These are phyloP conservation scores for Zaprionus capensis DNA, from an alignment of 1,140 invertebrate genomes.

Conservation along the genomic window DNA sequence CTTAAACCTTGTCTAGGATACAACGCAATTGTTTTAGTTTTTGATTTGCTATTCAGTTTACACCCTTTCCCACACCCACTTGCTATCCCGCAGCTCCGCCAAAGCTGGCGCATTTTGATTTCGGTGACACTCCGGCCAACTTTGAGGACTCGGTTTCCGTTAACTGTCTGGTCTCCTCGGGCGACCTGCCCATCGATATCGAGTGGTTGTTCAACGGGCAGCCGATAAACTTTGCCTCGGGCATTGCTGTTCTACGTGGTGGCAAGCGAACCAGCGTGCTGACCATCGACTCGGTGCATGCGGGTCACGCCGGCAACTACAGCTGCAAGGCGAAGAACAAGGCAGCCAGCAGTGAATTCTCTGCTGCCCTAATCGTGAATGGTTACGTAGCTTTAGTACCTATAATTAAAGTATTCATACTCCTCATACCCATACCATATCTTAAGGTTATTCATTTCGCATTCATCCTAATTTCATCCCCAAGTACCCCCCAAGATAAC, in stretches of 20 bases:
- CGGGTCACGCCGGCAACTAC: constrained; percentile 88
- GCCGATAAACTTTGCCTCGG: constrained; percentile 64
- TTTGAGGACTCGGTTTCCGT: constrained; percentile 90
- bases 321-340: constrained; percentile 90
- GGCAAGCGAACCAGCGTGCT: constrained; percentile 87
- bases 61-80: background rate
- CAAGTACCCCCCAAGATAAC: constrained; percentile 70
- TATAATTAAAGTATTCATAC: background rate
- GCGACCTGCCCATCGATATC: constrained; percentile 92
- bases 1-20: background rate
- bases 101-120: constrained; percentile 89
- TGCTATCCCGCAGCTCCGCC: constrained; percentile 85
- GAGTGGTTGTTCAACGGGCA: constrained; percentile 90
- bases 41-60: background rate
- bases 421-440: background rate
- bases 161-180: constrained; percentile 92
- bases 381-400: constrained; percentile 85
- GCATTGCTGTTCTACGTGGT: constrained; percentile 72
- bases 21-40: background rate
- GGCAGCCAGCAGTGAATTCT: constrained; percentile 89
- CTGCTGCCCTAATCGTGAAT: constrained; percentile 89
- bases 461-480: background rate
- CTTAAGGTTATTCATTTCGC: constrained; percentile 4
- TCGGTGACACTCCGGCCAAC: constrained; percentile 87
- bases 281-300: constrained; percentile 89